Percentiles rank a stretch among this genome's conserved stretches.
These are phyloP conservation scores for Venustoraphidia nigricollis DNA, from an alignment of 2,888 invertebrate genomes.

Conservation along the genomic window DNA sequence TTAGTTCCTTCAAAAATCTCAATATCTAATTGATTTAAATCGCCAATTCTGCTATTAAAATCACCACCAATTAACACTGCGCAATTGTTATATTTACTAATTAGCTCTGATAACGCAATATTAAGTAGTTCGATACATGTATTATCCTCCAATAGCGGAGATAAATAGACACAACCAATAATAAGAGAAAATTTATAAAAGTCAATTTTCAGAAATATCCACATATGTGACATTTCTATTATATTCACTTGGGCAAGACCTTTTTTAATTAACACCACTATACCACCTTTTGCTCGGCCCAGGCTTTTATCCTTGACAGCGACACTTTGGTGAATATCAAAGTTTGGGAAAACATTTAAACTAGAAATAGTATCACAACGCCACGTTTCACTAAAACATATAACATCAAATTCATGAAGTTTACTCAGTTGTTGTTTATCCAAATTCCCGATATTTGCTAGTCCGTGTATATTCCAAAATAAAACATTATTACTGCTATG, in stretches of 20 bases:
- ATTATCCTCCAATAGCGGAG: neutral
- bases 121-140: neutral
- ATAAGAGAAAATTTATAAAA: neutral
- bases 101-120: neutral
- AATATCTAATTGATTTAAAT: neutral
- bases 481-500: neutral
- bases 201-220: slow-evolving; percentile 1
- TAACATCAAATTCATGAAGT: neutral
- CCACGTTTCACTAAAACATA: neutral
- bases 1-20: neutral
- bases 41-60: slow-evolving; percentile 2
- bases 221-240: neutral
- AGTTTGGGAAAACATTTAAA: neutral
- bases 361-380: neutral
- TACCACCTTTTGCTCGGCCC: neutral
- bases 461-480: neutral
- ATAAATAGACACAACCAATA: neutral
- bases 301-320: neutral
- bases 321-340: neutral
- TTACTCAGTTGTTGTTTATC: neutral
- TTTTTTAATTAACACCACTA: neutral
- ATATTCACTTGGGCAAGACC: neutral
- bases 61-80: neutral
- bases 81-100: neutral
- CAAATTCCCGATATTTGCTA: neutral